Evolutionary conservation across 2,113 vertebrate genomes (phyloP), one percentile per base, ranked within the genome.

Genomic region (Macrotus californicus): DNA sequence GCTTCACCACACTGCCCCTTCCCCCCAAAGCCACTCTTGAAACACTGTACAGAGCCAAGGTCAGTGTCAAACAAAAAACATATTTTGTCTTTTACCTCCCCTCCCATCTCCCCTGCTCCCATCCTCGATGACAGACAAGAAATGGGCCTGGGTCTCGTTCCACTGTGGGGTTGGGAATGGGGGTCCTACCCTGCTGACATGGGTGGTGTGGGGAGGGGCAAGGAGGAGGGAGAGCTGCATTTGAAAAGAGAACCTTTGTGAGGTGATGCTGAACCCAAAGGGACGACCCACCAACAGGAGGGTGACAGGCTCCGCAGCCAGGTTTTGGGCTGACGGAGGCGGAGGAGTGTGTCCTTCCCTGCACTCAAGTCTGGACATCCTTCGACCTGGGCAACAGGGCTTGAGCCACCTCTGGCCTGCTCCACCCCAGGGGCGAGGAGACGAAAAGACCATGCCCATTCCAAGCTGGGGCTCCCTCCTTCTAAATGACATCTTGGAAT

Each of bases 211-310:
- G 36, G 11, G 11, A 31, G 22, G 69, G n/a, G 3, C 0, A 3
- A 59, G 39, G 11, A 67, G 16, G 43, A n/a, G 19, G 39, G 12
- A 39, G 46, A 64, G 64, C 0, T 39, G 29, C 31, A 34, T 29
- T 85, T 50, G 73, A 21, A 81, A 64, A 91, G 34, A 80, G 66
- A 86, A 81, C 41, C 8, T 82, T 7, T 6, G 2, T 16, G 14
- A 3, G 24, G 6, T 5, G 10, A 0, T 34, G 11, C 16, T 36
- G 36, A 34, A 41, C 10, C 31, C 34, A 36, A 61, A 52, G n/a
- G 2, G 29, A 4, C 6, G 24, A 16, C 6, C 9, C 0, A 0
- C 18, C 21, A 7, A 1, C 6, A 15, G 43, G 52, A 31, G 22
- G 10, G 22, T 5, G 3, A 52, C 16, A 56, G 70, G 54, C n/a